Percentiles rank a stretch among this genome's conserved stretches.
phyloP scores from a whole-genome alignment of 2,113 vertebrate species.

The Corydoras maculifer region DNA sequence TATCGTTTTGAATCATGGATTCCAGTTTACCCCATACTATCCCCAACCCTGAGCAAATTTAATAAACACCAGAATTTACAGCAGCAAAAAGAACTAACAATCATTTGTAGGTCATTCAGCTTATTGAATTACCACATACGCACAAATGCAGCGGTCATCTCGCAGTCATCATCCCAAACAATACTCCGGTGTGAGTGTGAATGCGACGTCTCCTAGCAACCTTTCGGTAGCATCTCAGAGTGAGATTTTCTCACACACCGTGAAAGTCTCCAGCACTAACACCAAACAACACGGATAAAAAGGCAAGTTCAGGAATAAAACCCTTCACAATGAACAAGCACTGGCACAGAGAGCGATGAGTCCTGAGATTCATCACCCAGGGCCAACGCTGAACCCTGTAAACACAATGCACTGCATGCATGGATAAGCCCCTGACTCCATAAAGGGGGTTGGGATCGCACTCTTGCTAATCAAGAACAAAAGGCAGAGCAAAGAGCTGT shows the following conservation, averaged over 20 bases:
- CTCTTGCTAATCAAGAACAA: conserved; percentile 21
- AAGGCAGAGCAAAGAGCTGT: conserved; percentile 10
- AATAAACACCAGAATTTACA: too few species aligned
- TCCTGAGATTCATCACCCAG: not conserved
- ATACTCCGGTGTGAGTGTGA: conserved; percentile 57
- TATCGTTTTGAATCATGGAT: too few species aligned
- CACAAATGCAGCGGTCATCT: conserved; percentile 30
- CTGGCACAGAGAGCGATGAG: not conserved
- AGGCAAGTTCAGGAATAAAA: not conserved
- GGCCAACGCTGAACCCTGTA: not conserved
- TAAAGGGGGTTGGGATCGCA: not conserved
- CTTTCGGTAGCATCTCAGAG: conserved; percentile 58
- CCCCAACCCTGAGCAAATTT: too few species aligned
- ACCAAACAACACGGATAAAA: not conserved
- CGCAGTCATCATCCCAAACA: conserved; percentile 33
- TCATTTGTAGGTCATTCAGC: too few species aligned
- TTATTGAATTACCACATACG: conserved; percentile 7
- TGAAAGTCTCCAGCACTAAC: conserved; percentile 29
- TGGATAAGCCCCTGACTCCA: too few species aligned
- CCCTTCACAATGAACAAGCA: too few species aligned
- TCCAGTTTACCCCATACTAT: too few species aligned
- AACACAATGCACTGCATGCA: not conserved
- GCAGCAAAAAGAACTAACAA: too few species aligned
- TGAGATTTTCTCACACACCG: conserved; percentile 68
- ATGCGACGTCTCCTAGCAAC: conserved; percentile 72